Evolutionary conservation across 2,888 invertebrate species (phyloP).

Genomic region (Drosophila picticornis): DNA sequence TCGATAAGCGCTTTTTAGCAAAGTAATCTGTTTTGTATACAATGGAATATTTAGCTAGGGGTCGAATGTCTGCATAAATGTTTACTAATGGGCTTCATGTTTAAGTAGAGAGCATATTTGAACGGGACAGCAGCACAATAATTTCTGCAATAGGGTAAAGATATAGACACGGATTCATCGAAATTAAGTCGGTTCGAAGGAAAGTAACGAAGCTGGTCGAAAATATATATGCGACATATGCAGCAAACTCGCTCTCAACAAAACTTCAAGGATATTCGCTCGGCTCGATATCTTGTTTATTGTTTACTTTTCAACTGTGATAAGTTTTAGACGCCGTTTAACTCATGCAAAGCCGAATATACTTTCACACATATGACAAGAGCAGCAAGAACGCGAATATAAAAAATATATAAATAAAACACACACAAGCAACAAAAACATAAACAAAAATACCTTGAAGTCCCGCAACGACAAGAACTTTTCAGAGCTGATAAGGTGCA

Average conservation of each 20-base stretch:
- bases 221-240: too few species aligned
- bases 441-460: slow-evolving; percentile 15
- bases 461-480: slow-evolving; percentile 37
- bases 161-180: neutral
- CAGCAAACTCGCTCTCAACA: neutral
- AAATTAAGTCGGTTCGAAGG: neutral
- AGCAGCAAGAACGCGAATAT: neutral
- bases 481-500: slow-evolving; percentile 61
- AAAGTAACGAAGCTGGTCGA: neutral
- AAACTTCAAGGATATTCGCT: neutral
- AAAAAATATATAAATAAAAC: neutral
- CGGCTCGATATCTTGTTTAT: slow-evolving; percentile 12
- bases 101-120: neutral
- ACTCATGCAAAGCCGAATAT: slow-evolving; percentile 16
- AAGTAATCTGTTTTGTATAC: slow-evolving; percentile 14
- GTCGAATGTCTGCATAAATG: neutral
- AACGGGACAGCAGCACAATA: neutral
- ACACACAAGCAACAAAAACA: slow-evolving; percentile 10
- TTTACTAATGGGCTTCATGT: neutral
- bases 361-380: slow-evolving; percentile 19
- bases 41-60: slow-evolving; percentile 2
- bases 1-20: slow-evolving; percentile 22
- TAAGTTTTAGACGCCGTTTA: slow-evolving; percentile 9
- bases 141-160: neutral
- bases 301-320: slow-evolving; percentile 10